A percentile compares a stretch with the other conserved stretches of the same genome.
These are phyloP conservation scores for Scytalopus superciliaris DNA, from an alignment of 2,113 vertebrate species.

Conservation along the genomic window DNA sequence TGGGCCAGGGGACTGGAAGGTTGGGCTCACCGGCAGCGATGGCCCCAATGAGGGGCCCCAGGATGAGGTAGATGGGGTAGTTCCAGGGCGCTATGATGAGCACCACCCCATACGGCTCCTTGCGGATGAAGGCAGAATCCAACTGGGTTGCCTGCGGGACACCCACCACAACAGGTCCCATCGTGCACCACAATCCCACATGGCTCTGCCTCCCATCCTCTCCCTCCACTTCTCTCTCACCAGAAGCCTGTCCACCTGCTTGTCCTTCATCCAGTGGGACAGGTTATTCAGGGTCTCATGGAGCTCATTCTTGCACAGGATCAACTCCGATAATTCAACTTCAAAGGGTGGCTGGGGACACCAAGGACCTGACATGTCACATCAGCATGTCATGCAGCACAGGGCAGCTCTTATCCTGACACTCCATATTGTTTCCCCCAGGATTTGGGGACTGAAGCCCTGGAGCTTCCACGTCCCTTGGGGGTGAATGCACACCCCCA, in stretches of 20 bases:
- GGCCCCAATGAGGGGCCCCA: slow-evolving; percentile 85
- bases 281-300: slow-evolving; percentile 77
- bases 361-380: background rate
- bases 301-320: slow-evolving; percentile 75
- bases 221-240: slow-evolving; percentile 60
- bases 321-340: slow-evolving; percentile 77
- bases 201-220: background rate
- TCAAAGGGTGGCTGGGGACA: slow-evolving; percentile 80
- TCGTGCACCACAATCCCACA: background rate
- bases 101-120: slow-evolving; percentile 85
- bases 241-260: slow-evolving; percentile 74
- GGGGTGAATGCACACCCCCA: background rate
- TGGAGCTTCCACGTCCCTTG: background rate
- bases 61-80: slow-evolving; percentile 79
- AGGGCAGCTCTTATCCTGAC: background rate
- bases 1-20: accelerated
- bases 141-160: slow-evolving; percentile 73
- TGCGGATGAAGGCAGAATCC: slow-evolving; percentile 82
- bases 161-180: accelerated
- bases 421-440: background rate
- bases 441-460: background rate
- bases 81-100: slow-evolving; percentile 85
- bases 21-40: slow-evolving; percentile 82
- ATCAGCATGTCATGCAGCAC: background rate
- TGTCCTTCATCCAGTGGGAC: slow-evolving; percentile 79